A percentile compares a stretch with the other conserved stretches of the same genome.
Conservation (phyloP, 2,797 vertebrate genomes). For the Moxostoma hubbsi region DNA sequence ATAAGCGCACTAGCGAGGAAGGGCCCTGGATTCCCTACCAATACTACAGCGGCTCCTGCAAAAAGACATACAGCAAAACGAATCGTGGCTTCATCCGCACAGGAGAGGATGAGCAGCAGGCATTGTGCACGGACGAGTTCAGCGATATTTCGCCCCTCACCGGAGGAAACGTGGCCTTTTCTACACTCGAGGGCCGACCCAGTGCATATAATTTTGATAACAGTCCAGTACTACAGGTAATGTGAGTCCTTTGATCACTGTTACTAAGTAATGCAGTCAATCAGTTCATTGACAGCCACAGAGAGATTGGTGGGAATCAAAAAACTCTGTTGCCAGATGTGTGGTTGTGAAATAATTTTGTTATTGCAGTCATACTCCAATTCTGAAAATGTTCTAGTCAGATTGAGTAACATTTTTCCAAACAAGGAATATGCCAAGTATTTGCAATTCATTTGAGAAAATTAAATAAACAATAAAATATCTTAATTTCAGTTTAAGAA, state of each 20-base stretch:
- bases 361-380: slow-evolving; percentile 8
- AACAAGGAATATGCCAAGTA: slow-evolving; percentile 1
- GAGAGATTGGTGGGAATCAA: not conserved
- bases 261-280: not conserved
- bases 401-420: slow-evolving; percentile 20
- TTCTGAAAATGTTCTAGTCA: not conserved
- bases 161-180: slow-evolving; percentile 95
- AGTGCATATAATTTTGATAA: slow-evolving; percentile 96
- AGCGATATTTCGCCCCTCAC: slow-evolving; percentile 98
- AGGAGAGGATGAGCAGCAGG: slow-evolving; percentile 92
- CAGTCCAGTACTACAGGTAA: slow-evolving; percentile 93
- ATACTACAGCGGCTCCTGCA: slow-evolving; percentile 96
- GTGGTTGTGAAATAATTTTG: not conserved
- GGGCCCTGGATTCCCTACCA: slow-evolving; percentile 93
- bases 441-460: not conserved
- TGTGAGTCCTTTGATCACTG: not conserved
- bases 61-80: slow-evolving; percentile 88
- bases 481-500: not conserved
- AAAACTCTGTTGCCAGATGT: slow-evolving; percentile 21
- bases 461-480: not conserved
- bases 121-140: slow-evolving; percentile 95
- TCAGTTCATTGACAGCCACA: not conserved
- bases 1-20: slow-evolving; percentile 85
- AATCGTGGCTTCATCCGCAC: slow-evolving; percentile 90
- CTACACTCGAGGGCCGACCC: slow-evolving; percentile 92